A percentile compares a stretch with the other conserved stretches of the same genome.
phyloP scores from a whole-genome alignment of 2,797 vertebrate genomes.

The Bradypus variegatus region DNA sequence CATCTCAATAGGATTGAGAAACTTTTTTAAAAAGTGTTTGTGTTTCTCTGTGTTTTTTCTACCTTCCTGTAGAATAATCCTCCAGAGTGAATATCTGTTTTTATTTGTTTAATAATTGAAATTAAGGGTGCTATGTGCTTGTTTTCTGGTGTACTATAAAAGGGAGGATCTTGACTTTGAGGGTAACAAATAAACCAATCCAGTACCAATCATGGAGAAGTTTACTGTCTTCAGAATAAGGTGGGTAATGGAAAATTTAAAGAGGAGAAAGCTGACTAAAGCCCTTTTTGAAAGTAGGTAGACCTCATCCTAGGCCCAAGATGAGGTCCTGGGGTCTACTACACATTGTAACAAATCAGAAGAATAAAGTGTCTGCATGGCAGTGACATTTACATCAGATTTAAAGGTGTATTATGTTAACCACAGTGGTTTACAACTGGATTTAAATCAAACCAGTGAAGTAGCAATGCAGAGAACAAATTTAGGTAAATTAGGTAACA shows the following conservation, averaged over 20 bases:
- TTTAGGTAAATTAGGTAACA: background rate
- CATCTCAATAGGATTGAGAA: background rate
- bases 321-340: background rate
- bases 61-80: background rate
- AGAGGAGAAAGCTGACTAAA: background rate
- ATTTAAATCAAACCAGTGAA: background rate
- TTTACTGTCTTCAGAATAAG: background rate
- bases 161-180: conserved; percentile 12
- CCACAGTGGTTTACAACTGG: background rate
- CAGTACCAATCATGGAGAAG: background rate
- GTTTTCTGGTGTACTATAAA: background rate
- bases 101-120: conserved; percentile 5
- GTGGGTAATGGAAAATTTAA: background rate
- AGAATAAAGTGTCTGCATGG: background rate
- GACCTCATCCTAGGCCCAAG: background rate
- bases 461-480: background rate
- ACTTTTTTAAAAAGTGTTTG: background rate
- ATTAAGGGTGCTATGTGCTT: background rate
- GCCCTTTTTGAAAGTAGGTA: background rate
- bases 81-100: background rate
- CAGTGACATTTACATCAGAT: background rate
- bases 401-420: background rate
- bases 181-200: background rate
- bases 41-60: background rate
- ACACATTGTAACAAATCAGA: background rate